Evolutionary conservation across 2,888 invertebrate genomes (phyloP), one percentile per base, ranked within the genome.

Genomic region (Lepidochrysops patricia): DNA sequence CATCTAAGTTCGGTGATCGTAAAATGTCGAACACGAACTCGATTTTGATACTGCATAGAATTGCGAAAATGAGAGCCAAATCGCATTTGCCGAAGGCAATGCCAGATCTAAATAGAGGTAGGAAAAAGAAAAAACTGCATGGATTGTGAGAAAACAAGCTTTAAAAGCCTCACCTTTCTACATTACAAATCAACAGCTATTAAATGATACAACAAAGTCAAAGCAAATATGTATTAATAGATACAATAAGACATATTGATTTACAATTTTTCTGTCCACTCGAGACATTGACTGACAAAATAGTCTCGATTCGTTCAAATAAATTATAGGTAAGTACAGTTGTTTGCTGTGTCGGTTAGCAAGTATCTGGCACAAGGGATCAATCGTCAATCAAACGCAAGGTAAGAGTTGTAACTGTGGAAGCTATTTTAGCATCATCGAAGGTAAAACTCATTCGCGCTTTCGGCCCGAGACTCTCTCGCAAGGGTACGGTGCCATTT

Each of bases 361-460:
- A 79, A 79, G 79, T 84, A 84, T 89, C 87, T 89, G 88, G 89
- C 88, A 88, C 86, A 83, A 82, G 84, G 81, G 83, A 87, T 88
- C 84, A 83, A 88, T 88, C 87, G 86, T 89, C 87, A 88, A 89
- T 89, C 88, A 89, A 87, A 87, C 77, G 84, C 89, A 89, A 89
- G 89, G 89, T 84, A 83, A 89, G 84, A 87, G 87, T 54, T 85
- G 79, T 82, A 81, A 85, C 82, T 82, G 79, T 73, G 76, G 72
- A 72, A 76, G 84, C 86, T 88, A 89, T 89, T 89, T 89, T 87
- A 84, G 84, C 84, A 82, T 79, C 82, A 82, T 82, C 83, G 89
- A 89, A 89, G 89, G 89, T 86, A 89, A 89, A 82, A 86, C 80
- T 82, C 83, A 87, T 85, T 84, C 78, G 80, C 82, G 83, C 87